Conservation (phyloP, 1,140 invertebrate species). For the Bombus terrestris region DNA sequence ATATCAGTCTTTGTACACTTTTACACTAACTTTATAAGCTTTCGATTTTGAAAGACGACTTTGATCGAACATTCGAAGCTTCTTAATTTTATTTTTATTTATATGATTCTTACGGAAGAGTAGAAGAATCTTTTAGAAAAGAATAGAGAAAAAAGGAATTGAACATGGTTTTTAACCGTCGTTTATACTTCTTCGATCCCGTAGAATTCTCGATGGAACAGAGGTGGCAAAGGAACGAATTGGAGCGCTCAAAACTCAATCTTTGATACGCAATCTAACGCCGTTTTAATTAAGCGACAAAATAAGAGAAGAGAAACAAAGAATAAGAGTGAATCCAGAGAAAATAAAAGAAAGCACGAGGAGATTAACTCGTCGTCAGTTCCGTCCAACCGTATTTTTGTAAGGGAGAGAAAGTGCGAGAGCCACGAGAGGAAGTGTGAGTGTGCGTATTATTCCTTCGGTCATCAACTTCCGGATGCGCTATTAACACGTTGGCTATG, state of each 20-base stretch:
- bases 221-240: not conserved
- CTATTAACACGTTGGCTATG: slow-evolving; percentile 39
- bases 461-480: slow-evolving; percentile 37
- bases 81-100: not conserved
- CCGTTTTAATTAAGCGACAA: slow-evolving; percentile 6
- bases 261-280: slow-evolving; percentile 9
- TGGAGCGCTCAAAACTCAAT: slow-evolving; percentile 30
- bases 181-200: slow-evolving; percentile 34
- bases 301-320: not conserved
- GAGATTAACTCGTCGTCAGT: slow-evolving; percentile 58
- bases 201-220: slow-evolving; percentile 45
- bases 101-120: not conserved
- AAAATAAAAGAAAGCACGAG: slow-evolving; percentile 34
- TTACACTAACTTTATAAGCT: not conserved
- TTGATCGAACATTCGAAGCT: not conserved
- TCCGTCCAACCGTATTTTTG: slow-evolving; percentile 80
- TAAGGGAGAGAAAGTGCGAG: slow-evolving; percentile 65
- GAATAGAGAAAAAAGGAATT: not conserved
- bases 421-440: slow-evolving; percentile 33
- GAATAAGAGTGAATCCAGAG: not conserved
- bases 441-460: slow-evolving; percentile 40
- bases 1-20: not conserved
- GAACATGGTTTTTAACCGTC: not conserved
- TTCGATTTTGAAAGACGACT: not conserved
- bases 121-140: too few species aligned